Evolutionary conservation across 2,888 invertebrate genomes (phyloP).

Genomic region (Eugnorisma glareosa): DNA sequence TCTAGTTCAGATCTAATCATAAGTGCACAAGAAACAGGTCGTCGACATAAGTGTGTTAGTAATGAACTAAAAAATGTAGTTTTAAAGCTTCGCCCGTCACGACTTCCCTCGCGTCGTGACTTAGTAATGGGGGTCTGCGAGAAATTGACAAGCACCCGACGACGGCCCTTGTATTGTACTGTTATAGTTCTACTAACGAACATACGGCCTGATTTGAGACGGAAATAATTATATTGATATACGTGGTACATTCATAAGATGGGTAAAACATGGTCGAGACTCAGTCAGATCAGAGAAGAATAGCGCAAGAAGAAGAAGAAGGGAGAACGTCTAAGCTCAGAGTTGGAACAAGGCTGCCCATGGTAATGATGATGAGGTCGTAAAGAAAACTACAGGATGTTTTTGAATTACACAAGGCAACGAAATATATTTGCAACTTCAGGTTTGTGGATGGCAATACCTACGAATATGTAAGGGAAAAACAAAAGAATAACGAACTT

Average conservation of each 20-base stretch:
- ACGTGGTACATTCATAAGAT: not conserved
- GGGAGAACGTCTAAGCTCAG: not conserved
- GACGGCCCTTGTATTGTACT: conserved; percentile 49
- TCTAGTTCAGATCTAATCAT: conserved; percentile 38
- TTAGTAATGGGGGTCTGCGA: conserved; percentile 52
- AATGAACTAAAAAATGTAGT: conserved; percentile 54
- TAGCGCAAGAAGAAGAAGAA: not conserved
- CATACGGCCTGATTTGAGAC: conserved; percentile 22
- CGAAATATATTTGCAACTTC: not conserved
- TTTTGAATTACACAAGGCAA: not conserved
- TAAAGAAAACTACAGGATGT: not conserved
- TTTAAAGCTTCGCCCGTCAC: conserved; percentile 57
- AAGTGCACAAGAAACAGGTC: conserved; percentile 45
- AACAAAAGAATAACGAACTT: not conserved
- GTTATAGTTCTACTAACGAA: conserved; percentile 22
- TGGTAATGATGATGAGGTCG: not conserved
- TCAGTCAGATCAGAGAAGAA: not conserved
- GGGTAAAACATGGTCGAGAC: not conserved
- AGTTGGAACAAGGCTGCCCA: not conserved
- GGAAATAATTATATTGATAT: conserved; percentile 9
- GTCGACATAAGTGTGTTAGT: conserved; percentile 41
- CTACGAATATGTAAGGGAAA: not conserved
- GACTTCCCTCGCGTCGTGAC: conserved; percentile 64
- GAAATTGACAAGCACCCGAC: conserved; percentile 57
- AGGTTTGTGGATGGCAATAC: not conserved